Base-by-base conservation (phyloP, 2,113 vertebrate species). In the Istiophorus platypterus region DNA sequence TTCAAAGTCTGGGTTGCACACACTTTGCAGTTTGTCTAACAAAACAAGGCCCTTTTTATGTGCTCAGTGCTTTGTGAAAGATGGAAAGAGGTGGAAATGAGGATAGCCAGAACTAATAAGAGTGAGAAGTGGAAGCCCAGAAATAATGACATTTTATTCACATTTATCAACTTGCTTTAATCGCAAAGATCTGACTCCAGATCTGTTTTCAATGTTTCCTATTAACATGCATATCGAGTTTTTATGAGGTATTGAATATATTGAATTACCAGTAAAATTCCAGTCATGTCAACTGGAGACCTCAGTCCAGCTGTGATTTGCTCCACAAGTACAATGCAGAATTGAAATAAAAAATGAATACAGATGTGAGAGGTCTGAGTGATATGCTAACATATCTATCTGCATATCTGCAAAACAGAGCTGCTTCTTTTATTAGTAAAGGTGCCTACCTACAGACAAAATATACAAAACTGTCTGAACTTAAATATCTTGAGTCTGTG, bases 61-160 rank as follows among this genome's bases (percentile, higher is more conserved):
- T 62, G 58, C 51, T 61, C 52, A 26, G 20, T 62, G 52, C n/a
- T 71, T 70, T 58, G 58, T 54, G 37, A 65, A 26, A 52, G 18
- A 57, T 27, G 22, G 29, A 41, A n/a, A 37, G 31, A 75, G 52
- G n/a, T 56, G 52, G n/a, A 56, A 66, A 74, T 78, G 76, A 85
- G 81, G 34, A 72, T 24, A 80, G 71, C 24, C 62, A 57, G 72
- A 66, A 71, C 37, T 80, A 84, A 89, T 84, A 66, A 77, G 17
- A 77, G 37, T 66, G 42, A 84, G 51, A 51, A 1, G 14, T 49
- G 10, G 22, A 18, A 41, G n/a, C 18, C 37, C n/a, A 61, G 47
- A 29, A 41, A 80, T 24, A 51, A 20, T 42, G 5, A 56, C 51
- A 39, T n/a, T 39, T 39, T 39, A 39, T 39, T 13, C 6, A 58